Conservation (phyloP, 2,888 invertebrate genomes). For the Lissocephala sabroskyi region DNA sequence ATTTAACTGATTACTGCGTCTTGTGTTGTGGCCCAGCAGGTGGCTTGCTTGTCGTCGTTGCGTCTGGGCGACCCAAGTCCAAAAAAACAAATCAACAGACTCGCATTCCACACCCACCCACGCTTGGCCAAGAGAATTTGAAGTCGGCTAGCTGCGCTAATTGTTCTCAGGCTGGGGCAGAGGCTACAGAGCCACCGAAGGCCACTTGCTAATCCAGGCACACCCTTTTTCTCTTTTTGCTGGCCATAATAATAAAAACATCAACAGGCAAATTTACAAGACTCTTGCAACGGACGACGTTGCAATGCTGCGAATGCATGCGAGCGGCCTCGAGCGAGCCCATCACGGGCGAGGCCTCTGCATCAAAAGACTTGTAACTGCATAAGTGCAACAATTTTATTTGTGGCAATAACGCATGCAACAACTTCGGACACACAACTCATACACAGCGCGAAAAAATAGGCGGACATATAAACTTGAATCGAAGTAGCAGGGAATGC, state of each 20-base stretch:
- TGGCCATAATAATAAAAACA: slow-evolving; percentile 59
- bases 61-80: slow-evolving; percentile 31
- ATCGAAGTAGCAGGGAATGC: no score
- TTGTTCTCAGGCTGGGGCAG: slow-evolving; percentile 34
- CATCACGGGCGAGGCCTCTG: neutral
- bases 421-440: slow-evolving; percentile 26
- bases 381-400: slow-evolving; percentile 63
- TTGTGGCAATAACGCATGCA: slow-evolving; percentile 48
- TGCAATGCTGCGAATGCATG: slow-evolving; percentile 19
- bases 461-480: no score
- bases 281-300: slow-evolving; percentile 22
- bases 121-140: no score
- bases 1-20: slow-evolving; percentile 58
- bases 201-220: slow-evolving; percentile 38
- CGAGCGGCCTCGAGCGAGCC: neutral
- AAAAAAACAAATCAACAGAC: slow-evolving; percentile 13
- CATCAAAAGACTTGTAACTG: slow-evolving; percentile 39
- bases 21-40: slow-evolving; percentile 65
- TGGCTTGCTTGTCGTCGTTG: slow-evolving; percentile 49
- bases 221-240: slow-evolving; percentile 39
- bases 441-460: slow-evolving; percentile 29
- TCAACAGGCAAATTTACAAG: slow-evolving; percentile 55
- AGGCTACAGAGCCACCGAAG: neutral
- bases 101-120: slow-evolving; percentile 36
- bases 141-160: slow-evolving; percentile 22